A percentile compares a stretch with the other conserved stretches of the same genome.
Evolutionary conservation across 2,113 vertebrate genomes (phyloP).

Genomic region (Boulengeromyrus knoepffleri): DNA sequence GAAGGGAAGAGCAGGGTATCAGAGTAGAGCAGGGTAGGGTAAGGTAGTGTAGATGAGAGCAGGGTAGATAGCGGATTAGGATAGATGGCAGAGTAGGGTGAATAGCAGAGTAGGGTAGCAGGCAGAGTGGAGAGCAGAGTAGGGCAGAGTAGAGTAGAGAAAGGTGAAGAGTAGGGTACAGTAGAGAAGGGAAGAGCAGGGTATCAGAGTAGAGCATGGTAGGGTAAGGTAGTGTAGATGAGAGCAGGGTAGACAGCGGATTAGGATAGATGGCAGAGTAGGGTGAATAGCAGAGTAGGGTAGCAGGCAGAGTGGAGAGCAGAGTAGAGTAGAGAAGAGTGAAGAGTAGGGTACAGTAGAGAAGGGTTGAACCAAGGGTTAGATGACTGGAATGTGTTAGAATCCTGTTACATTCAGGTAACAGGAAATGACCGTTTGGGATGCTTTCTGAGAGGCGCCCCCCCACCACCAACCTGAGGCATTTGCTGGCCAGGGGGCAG

Average conservation of each 20-base stretch:
- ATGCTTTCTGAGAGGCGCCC: not conserved
- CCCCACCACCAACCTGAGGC: slow-evolving; percentile 70
- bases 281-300: not conserved
- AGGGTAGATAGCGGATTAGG: not conserved
- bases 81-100: not conserved
- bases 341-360: not conserved
- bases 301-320: not conserved
- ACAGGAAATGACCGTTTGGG: not conserved
- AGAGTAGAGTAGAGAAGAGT: not conserved
- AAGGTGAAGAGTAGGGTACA: not conserved
- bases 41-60: not conserved
- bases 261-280: not conserved
- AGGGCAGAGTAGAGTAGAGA: not conserved
- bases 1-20: not conserved
- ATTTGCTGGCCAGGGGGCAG: slow-evolving; percentile 83
- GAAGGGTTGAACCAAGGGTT: not conserved
- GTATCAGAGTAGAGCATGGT: not conserved
- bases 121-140: not conserved
- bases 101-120: not conserved
- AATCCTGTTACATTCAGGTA: not conserved
- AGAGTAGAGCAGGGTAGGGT: not conserved
- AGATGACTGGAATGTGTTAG: not conserved
- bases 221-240: not conserved
- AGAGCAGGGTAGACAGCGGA: not conserved
- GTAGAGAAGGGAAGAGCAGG: not conserved